phyloP scores from a whole-genome alignment of 2,888 invertebrate genomes.

The Drosophila trichaetosa region DNA sequence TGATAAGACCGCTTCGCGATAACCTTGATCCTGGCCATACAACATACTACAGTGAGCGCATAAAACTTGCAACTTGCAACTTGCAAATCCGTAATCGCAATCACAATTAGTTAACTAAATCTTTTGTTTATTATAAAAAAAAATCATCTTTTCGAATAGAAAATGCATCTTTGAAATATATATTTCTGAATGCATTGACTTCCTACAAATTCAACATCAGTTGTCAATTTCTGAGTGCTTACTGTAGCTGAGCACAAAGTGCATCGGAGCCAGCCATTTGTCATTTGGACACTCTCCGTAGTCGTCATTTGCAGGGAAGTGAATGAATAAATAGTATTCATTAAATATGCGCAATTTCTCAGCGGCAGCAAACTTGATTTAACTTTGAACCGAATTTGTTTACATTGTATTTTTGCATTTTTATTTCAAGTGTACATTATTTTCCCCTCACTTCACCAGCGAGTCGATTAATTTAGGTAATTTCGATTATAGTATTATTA shows the following conservation, averaged over 20 bases:
- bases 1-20: constrained; percentile 52
- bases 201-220: not conserved
- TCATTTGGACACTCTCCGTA: not conserved
- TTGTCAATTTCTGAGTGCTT: not conserved
- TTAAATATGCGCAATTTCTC: constrained; percentile 10
- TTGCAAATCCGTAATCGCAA: not conserved
- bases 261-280: not conserved
- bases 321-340: not conserved
- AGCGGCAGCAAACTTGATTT: constrained; percentile 23
- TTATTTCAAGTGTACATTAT: not conserved
- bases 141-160: too few relatives aligned
- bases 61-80: too few relatives aligned
- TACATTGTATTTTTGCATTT: not conserved
- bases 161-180: too few relatives aligned
- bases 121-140: not conserved
- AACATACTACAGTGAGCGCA: constrained; percentile 7
- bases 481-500: not conserved
- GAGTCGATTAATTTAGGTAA: not conserved
- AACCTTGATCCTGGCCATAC: constrained; percentile 68
- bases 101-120: not conserved
- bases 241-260: not conserved
- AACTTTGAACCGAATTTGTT: constrained; percentile 19
- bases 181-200: not conserved
- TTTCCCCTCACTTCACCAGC: not conserved
- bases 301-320: constrained; percentile 16